A percentile compares a stretch with the other conserved stretches of the same genome.
Evolutionary conservation across 2,888 invertebrate genomes (phyloP).

Genomic region (Troides helena): DNA sequence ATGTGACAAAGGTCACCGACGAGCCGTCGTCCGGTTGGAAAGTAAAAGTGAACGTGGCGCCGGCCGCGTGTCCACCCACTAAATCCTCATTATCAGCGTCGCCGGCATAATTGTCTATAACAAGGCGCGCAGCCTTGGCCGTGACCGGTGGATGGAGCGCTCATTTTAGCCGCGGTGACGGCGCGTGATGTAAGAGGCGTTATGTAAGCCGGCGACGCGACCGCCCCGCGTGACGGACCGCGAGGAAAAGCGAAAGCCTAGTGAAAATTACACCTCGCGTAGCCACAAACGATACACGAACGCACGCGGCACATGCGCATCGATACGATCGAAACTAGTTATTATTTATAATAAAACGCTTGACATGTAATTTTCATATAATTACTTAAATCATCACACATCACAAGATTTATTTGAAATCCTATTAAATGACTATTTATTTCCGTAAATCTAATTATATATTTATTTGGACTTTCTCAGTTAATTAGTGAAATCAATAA

Average conservation of each 20-base stretch:
- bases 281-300: conserved; percentile 3
- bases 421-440: too few relatives aligned
- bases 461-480: too few relatives aligned
- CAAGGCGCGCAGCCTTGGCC: conserved; percentile 76
- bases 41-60: conserved; percentile 71
- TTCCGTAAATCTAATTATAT: too few relatives aligned
- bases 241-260: conserved; percentile 73
- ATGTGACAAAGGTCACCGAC: conserved; percentile 58
- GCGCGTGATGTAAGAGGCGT: conserved; percentile 69
- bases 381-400: too few relatives aligned
- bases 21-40: conserved; percentile 70
- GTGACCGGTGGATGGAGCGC: conserved; percentile 75
- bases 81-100: conserved; percentile 73
- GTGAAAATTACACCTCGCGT: conserved; percentile 58
- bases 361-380: background rate
- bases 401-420: too few relatives aligned
- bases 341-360: background rate
- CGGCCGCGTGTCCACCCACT: conserved; percentile 74
- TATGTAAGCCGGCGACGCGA: conserved; percentile 57
- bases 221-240: conserved; percentile 30
- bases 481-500: too few relatives aligned
- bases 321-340: background rate
- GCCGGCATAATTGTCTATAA: conserved; percentile 69
- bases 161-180: conserved; percentile 76
- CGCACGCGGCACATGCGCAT: background rate